Conservation (phyloP, 2,797 vertebrate species). For the Mionectes olivaceus region DNA sequence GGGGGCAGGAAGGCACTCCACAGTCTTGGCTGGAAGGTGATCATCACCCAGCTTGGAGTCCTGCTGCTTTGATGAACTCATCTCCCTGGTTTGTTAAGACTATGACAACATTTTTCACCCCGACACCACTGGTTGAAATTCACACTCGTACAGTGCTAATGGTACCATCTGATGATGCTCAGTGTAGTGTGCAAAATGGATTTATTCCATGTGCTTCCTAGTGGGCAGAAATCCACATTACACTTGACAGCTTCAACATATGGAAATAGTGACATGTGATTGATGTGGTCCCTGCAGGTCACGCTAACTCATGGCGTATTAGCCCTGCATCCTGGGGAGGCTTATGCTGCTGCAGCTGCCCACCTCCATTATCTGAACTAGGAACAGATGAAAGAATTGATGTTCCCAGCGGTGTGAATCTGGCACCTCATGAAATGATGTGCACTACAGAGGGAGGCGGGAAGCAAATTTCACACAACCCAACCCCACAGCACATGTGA, state of each 20-base stretch:
- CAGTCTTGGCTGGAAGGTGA: background rate
- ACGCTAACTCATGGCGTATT: background rate
- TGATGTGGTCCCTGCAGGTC: slow-evolving; percentile 41
- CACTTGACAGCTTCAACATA: slow-evolving; percentile 12
- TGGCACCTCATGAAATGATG: background rate
- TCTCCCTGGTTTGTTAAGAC: background rate
- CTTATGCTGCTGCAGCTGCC: slow-evolving; percentile 34
- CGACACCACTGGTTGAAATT: background rate
- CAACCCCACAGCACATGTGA: background rate
- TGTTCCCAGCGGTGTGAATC: background rate
- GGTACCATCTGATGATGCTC: slow-evolving; percentile 30
- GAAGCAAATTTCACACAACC: background rate
- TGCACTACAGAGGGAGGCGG: rapidly evolving
- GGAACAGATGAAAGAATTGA: background rate
- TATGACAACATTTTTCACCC: background rate
- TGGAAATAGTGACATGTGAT: slow-evolving; percentile 32
- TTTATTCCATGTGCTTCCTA: slow-evolving; percentile 15
- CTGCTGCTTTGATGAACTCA: background rate
- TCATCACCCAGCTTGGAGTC: background rate
- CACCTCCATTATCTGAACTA: background rate
- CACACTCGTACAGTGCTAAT: background rate
- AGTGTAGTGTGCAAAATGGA: background rate
- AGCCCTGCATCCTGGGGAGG: background rate
- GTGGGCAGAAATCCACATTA: background rate
- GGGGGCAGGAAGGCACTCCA: background rate